Evolutionary conservation across 2,113 vertebrate species (phyloP), one percentile per base, ranked within the genome.

Genomic region (Pseudorectes ferrugineus): DNA sequence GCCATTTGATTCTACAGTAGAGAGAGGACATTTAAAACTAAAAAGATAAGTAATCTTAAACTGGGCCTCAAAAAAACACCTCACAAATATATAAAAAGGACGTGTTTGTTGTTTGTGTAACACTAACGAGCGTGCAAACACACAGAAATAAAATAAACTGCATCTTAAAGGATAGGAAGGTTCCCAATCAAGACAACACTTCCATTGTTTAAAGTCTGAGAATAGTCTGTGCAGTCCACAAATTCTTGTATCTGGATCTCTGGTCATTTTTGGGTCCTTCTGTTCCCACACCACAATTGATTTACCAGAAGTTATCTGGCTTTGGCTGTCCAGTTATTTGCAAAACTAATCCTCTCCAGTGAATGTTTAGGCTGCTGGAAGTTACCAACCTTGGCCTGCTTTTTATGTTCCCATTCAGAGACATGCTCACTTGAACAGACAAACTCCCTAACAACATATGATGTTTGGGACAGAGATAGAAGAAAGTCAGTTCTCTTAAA

Each of bases 61-160:
- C 3, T 51, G 10, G 2, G 3, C 20, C 12, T 70, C 8, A 54
- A 46, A 73, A 48, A 16, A 82, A 46, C 0, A 0, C 3, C 31
- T 75, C 9, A 0, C 9, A 67, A 72, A 65, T 36, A 18, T 57
- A 13, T 17, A 18, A 75, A 71, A 7, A 58, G 4, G 9, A 58
- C 12, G 8, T 74, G 22, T 58, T 51, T 84, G 6, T 84, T 74
- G 22, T 58, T 51, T 84, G 6, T 84, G 52, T 48, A 81, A 48
- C 8, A 23, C 3, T 49, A 18, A 29, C 6, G 0, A 38, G 2
- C 73, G 20, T 2, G 1, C 36, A 42, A 66, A 48, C 7, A 70
- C 11, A 49, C 1, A 52, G 11, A 57, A 52, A 79, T 52, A 28
- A 86, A 89, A 74, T 24, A 66, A 71, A 54, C 10, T 74, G 75